A percentile compares a stretch with the other conserved stretches of the same genome.
Conservation (phyloP, 2,113 vertebrate genomes). For the Atrichornis clamosus region DNA sequence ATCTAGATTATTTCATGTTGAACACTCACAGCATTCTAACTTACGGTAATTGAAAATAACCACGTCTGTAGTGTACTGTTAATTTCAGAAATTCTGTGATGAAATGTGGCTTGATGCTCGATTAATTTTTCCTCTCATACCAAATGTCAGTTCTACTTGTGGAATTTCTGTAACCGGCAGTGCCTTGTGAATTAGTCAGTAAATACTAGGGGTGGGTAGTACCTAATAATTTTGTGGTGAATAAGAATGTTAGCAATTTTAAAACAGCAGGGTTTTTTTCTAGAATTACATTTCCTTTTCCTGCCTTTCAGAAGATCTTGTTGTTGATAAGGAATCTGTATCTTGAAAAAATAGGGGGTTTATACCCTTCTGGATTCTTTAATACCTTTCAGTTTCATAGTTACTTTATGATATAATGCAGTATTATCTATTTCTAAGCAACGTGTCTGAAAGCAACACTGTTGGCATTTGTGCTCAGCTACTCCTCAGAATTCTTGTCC, state of each 20-base stretch:
- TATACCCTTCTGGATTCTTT: neutral
- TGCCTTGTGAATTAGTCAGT: neutral
- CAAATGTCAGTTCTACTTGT: neutral
- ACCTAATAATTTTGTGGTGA: neutral
- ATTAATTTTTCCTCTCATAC: neutral
- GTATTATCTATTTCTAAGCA: neutral
- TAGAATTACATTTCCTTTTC: neutral
- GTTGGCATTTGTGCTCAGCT: neutral
- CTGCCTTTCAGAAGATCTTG: neutral
- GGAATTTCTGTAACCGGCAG: neutral
- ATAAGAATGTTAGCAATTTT: neutral
- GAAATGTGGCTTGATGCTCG: neutral
- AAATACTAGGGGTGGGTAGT: neutral
- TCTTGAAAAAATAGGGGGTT: neutral
- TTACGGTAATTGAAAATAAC: neutral
- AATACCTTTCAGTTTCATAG: neutral
- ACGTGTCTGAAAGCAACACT: neutral
- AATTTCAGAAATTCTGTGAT: neutral
- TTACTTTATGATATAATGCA: neutral
- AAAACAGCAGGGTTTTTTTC: neutral
- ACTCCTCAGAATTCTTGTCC: neutral
- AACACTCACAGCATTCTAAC: neutral
- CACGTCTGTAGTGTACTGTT: neutral
- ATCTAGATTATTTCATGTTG: neutral
- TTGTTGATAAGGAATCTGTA: neutral